Conservation (phyloP, 2,797 vertebrate species). For the Alcedo atthis region DNA sequence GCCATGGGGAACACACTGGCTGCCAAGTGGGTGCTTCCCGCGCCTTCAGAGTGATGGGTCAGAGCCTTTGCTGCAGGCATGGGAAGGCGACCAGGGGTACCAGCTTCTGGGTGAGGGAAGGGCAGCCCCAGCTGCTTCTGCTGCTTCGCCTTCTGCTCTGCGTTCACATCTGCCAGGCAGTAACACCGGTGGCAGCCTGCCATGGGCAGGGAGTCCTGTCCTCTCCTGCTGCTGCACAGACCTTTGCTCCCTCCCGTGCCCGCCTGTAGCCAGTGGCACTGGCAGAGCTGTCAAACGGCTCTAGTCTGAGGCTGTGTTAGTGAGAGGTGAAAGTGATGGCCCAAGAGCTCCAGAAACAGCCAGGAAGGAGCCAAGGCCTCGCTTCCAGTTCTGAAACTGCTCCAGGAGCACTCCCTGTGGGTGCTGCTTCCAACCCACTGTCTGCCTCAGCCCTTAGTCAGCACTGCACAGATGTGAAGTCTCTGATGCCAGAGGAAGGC, state of each 20-base stretch:
- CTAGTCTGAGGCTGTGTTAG: neutral
- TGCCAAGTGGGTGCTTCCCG: neutral
- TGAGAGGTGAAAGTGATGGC: neutral
- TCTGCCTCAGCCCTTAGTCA: neutral
- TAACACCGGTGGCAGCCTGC: neutral
- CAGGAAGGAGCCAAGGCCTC: neutral
- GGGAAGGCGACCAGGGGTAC: neutral
- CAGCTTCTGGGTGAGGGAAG: neutral
- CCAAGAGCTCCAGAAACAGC: neutral
- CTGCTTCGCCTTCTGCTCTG: neutral
- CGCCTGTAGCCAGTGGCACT: neutral
- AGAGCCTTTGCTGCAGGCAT: constrained; percentile 2
- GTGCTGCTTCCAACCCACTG: constrained; percentile 8
- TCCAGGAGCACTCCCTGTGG: neutral
- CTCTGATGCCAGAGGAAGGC: constrained; percentile 10
- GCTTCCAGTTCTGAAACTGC: neutral
- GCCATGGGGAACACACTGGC: neutral
- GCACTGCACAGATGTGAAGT: constrained; percentile 14
- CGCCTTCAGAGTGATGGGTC: neutral
- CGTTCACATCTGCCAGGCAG: neutral
- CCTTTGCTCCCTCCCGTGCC: neutral
- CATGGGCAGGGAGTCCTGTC: constrained; percentile 1
- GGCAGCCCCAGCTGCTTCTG: constrained; percentile 18
- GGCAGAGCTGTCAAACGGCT: neutral
- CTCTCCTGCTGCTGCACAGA: neutral